Base-by-base conservation (phyloP, 1,140 invertebrate genomes). In the Tetramorium parvispinum region DNA sequence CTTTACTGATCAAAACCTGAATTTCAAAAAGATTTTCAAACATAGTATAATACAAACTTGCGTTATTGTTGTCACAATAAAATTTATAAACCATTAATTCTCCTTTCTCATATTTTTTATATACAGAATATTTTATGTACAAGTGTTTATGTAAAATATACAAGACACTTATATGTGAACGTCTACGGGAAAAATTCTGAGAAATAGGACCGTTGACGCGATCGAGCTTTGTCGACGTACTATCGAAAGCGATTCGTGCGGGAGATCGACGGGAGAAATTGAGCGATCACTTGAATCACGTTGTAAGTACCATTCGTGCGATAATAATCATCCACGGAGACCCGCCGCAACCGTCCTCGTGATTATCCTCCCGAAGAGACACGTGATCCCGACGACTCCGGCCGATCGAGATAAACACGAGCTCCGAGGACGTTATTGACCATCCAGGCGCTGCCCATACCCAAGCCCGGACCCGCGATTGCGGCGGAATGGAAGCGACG, bases 321-420 rank as follows among this genome's bases (percentile, higher is more conserved):
- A 83, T 83, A 83, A 83, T 83, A 83, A 83, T 83, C 79, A 83
- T 73, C 68, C 68, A 16, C 79, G 66, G 57, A 83, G 79, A 83
- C 68, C 79, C 63, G 53, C 40, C 66, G 66, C 79, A 83, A 73
- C 79, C 79, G 79, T 83, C 66, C 53, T 83, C 79, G 79, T 83
- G 79, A 83, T 83, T 83, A 83, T 73, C 79, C 68, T 73, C 53
- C 53, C 51, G 53, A 83, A 37, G 79, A 83, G 79, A 83, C 79
- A 83, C 79, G 79, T 83, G 79, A 83, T 83, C 79, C 79, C 53
- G 53, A 46, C 79, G 68, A 49, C 79, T 83, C 53, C 40, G 68
- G 24, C 8, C 53, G 79, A 83, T 83, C 79, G 79, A 83, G 79
- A 83, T 83, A 83, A 83, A 57, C 79, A 68, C 73, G 82, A 82